Evolutionary conservation across 2,797 vertebrate genomes (phyloP), one percentile per base, ranked within the genome.

Genomic region (Antrozous pallidus): DNA sequence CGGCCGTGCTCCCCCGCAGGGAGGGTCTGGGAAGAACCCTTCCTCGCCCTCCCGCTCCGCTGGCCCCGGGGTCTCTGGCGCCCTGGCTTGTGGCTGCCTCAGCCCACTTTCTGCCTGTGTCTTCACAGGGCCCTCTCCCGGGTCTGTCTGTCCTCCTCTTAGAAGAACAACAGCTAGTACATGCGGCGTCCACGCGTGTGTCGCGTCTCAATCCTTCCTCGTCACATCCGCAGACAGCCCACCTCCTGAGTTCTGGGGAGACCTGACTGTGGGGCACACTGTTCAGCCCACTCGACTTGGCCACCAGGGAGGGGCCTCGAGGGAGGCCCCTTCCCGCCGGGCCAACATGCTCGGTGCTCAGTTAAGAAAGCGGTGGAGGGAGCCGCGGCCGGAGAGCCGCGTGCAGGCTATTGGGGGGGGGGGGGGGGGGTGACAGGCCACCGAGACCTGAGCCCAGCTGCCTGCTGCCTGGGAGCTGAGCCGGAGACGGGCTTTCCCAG

Each of bases 401-500:
- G 2, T 10, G 58, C 54, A n/a, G 61, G 58, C 56, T 90, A 95
- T 93, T 89, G 54, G 89, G 83, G 93, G 79, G 69, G 58, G 86
- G 79, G 67, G 85, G 54, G 89, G 80, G 93, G 79, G 73, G 65
- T 38, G 81, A 67, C 86, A 70, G 70, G 82, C 65, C 74, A 36
- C 26, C 38, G 33, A 31, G 71, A 94, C 28, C 17, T 0, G 54
- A 36, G 73, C 6, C 42, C 47, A 74, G 80, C 58, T 24, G 58
- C 81, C 33, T 20, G 31, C 28, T 11, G 18, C 5, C 71, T 4
- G 31, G 74, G 38, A 90, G n/a, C 80, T 51, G n/a, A 49, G 56
- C 47, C 31, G 18, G 80, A 65, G 6, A 2, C 13, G 18, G 78
- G 51, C 70, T 74, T 49, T 26, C 47, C 74, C 58, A 54, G 70